Percentiles rank a stretch among this genome's conserved stretches.
Conservation (phyloP, 2,797 vertebrate genomes). For the Cetoscarus ocellatus region DNA sequence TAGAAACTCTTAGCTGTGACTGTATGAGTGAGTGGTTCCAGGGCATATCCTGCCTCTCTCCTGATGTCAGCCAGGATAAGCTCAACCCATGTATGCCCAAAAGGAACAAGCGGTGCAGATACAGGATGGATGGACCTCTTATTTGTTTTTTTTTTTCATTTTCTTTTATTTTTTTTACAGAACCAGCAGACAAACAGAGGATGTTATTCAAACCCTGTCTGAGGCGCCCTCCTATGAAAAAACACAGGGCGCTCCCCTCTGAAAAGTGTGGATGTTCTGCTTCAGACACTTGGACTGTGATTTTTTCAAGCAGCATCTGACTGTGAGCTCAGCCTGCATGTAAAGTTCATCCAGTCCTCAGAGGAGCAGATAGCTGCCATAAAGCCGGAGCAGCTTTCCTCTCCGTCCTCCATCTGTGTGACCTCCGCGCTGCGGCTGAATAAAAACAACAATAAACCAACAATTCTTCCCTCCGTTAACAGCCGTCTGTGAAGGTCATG, state of each 20-base stretch:
- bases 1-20: too few relatives aligned
- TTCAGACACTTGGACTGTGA: background rate
- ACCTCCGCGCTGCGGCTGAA: slow-evolving; percentile 22
- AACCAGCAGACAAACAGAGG: too few relatives aligned
- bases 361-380: slow-evolving; percentile 1
- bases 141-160: too few relatives aligned
- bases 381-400: slow-evolving; percentile 3
- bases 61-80: too few relatives aligned
- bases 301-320: background rate
- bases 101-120: too few relatives aligned
- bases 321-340: background rate
- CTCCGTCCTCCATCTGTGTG: slow-evolving; percentile 12
- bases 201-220: too few relatives aligned
- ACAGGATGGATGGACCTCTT: too few relatives aligned
- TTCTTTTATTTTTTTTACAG: too few relatives aligned
- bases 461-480: slow-evolving; percentile 27
- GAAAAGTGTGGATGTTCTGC: background rate
- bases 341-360: slow-evolving; percentile 1
- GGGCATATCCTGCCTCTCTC: too few relatives aligned
- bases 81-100: too few relatives aligned
- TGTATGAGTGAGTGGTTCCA: too few relatives aligned
- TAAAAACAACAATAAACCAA: slow-evolving; percentile 41
- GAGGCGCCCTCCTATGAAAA: background rate
- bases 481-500: slow-evolving; percentile 68
- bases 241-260: background rate